Percentiles rank a stretch among this genome's conserved stretches.
Evolutionary conservation across 1,140 invertebrate genomes (phyloP).

Genomic region (Conus ventricosus): DNA sequence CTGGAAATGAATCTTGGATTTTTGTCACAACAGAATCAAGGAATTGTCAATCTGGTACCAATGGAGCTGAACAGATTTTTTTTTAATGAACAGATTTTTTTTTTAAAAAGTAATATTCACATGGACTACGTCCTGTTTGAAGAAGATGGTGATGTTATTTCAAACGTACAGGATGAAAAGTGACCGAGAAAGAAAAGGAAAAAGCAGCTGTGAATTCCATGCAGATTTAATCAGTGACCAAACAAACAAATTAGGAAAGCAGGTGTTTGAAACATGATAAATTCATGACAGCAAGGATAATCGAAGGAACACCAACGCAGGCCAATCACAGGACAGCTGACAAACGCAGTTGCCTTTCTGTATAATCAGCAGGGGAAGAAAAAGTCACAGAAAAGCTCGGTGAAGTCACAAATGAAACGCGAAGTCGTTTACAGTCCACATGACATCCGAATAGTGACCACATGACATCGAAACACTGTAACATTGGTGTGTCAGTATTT

Average conservation of each 20-base stretch:
- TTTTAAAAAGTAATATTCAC: too few relatives aligned
- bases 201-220: not conserved
- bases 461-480: too few relatives aligned
- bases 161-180: not conserved
- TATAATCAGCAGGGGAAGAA: conserved; percentile 3
- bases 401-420: not conserved
- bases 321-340: not conserved
- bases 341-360: not conserved
- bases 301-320: not conserved
- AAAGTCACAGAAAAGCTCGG: not conserved
- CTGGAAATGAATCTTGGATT: too few relatives aligned
- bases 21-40: too few relatives aligned
- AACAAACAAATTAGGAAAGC: not conserved
- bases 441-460: not conserved
- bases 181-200: not conserved
- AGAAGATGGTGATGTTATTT: too few relatives aligned
- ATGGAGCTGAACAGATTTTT: too few relatives aligned
- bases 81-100: too few relatives aligned
- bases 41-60: too few relatives aligned
- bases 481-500: too few relatives aligned
- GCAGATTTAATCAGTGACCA: not conserved
- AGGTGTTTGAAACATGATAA: conserved; percentile 1
- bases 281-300: not conserved
- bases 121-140: too few relatives aligned
- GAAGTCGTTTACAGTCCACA: not conserved